A percentile compares a stretch with the other conserved stretches of the same genome.
phyloP scores from a whole-genome alignment of 2,888 invertebrate genomes.

The Branchipolynoe longqiensis region DNA sequence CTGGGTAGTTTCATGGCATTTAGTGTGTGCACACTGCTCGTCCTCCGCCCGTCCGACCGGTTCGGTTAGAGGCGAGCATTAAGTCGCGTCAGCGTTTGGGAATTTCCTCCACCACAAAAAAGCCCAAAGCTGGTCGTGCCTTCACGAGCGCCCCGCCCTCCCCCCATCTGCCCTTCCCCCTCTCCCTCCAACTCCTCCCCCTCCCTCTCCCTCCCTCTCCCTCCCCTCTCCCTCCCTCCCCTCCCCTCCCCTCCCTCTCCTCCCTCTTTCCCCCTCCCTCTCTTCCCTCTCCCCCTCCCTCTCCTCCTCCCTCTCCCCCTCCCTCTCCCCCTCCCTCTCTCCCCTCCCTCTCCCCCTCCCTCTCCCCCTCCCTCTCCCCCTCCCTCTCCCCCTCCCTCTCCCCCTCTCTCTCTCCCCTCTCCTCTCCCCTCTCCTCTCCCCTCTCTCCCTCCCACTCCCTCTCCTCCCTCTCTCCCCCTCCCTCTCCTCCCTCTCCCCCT shows the following conservation, averaged over 20 bases:
- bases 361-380: neutral
- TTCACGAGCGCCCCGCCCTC: neutral
- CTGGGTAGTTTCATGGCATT: neutral
- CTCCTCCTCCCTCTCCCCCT: neutral
- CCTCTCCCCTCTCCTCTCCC: too few relatives aligned
- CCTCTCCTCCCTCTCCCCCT: too few relatives aligned
- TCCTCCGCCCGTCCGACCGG: too few relatives aligned
- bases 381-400: too few relatives aligned
- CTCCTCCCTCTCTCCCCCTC: too few relatives aligned
- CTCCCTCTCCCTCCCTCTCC: neutral
- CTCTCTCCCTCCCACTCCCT: too few relatives aligned
- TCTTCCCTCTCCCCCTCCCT: neutral
- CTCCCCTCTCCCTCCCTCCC: neutral
- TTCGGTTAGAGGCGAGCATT: too few relatives aligned
- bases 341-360: neutral
- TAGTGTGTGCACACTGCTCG: neutral
- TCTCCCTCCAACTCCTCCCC: neutral
- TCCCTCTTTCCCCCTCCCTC: neutral
- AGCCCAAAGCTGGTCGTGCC: neutral
- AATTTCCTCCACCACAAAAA: neutral
- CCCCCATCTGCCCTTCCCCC: neutral
- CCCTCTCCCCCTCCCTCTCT: neutral
- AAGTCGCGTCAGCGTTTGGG: too few relatives aligned
- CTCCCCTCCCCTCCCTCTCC: neutral
- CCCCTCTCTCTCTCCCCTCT: too few relatives aligned